A percentile compares a stretch with the other conserved stretches of the same genome.
phyloP scores from a whole-genome alignment of 1,140 invertebrate genomes.

The Cecropterus lyciades region DNA sequence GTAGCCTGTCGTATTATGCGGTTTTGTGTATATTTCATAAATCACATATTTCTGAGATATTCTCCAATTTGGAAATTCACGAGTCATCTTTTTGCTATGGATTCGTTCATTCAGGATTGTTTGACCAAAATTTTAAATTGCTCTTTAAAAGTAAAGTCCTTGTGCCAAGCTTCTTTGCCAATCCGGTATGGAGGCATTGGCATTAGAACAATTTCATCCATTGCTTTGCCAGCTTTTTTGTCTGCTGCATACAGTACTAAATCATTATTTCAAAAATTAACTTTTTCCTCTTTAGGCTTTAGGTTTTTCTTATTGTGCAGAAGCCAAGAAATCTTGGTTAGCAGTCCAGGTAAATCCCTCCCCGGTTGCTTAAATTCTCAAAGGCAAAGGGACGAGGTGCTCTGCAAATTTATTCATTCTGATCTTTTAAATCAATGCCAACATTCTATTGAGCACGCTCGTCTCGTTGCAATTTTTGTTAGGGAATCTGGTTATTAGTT shows the following conservation, averaged over 20 bases:
- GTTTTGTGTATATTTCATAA: no score
- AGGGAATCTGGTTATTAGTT: not conserved
- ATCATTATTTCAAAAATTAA: slow-evolving; percentile 1
- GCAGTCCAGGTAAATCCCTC: slow-evolving; percentile 9
- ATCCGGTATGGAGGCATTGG: no score
- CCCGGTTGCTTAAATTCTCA: not conserved
- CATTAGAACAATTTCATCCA: no score
- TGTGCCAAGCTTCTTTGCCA: no score
- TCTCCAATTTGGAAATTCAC: no score
- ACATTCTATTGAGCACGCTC: not conserved
- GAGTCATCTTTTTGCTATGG: no score
- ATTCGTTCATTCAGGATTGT: no score
- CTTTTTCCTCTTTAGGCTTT: not conserved
- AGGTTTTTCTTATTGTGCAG: not conserved
- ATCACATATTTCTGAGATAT: no score
- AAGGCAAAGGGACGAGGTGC: not conserved
- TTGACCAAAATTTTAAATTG: no score
- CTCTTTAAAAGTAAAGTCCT: no score
- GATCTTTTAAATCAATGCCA: not conserved
- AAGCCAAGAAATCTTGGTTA: slow-evolving; percentile 7
- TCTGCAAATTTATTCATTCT: not conserved
- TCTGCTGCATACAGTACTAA: not conserved
- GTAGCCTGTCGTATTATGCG: no score
- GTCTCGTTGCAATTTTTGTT: not conserved
- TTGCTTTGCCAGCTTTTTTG: slow-evolving; percentile 1